phyloP scores from a whole-genome alignment of 2,113 vertebrate species.

The Lepus timidus region DNA sequence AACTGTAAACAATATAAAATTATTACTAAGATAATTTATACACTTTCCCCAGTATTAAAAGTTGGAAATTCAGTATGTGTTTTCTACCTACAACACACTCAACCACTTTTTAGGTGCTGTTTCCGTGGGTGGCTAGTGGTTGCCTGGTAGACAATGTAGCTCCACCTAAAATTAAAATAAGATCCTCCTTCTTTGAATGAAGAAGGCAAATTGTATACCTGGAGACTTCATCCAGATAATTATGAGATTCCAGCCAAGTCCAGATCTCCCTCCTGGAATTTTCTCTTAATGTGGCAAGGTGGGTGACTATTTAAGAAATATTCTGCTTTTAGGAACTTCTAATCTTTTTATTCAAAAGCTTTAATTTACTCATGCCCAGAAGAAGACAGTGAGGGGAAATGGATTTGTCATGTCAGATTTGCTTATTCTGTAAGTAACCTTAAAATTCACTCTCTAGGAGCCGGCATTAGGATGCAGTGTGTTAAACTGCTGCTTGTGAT shows the following conservation, averaged over 20 bases:
- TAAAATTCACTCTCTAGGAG: background rate
- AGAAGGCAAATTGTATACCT: background rate
- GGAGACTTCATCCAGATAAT: background rate
- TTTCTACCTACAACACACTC: background rate
- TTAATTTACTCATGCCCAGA: background rate
- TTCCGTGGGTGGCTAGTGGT: background rate
- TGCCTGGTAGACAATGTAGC: background rate
- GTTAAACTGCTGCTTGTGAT: no score
- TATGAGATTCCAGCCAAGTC: background rate
- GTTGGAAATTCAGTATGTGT: background rate
- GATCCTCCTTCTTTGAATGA: background rate
- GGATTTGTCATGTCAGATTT: background rate
- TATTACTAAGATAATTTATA: background rate
- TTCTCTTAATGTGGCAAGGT: background rate
- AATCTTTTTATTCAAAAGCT: background rate
- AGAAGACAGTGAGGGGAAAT: background rate
- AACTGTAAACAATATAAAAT: background rate
- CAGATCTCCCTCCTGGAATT: background rate
- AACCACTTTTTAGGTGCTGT: background rate
- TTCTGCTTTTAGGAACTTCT: background rate
- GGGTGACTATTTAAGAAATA: background rate
- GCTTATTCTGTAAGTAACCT: background rate
- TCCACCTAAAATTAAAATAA: background rate
- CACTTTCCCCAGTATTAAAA: background rate
- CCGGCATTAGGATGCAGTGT: no score